phyloP scores from a whole-genome alignment of 2,797 vertebrate genomes.

The Menidia menidia region DNA sequence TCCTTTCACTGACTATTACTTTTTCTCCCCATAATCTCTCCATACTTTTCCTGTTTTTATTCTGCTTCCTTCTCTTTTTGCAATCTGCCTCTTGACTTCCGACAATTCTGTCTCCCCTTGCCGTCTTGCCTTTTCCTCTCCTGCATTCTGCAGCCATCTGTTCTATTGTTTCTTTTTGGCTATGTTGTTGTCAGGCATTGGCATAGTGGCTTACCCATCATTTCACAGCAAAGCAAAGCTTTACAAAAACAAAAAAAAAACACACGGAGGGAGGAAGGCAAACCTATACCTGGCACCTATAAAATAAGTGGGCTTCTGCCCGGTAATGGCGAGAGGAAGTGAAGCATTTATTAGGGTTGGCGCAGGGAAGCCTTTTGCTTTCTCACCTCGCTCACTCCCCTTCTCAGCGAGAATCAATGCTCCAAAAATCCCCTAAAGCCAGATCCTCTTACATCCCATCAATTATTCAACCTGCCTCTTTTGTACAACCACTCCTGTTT shows the following conservation, averaged over 20 bases:
- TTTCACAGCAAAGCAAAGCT: conserved; percentile 49
- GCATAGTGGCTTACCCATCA: conserved; percentile 48
- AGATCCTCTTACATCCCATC: conserved; percentile 85
- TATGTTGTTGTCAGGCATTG: conserved; percentile 41
- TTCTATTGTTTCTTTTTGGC: conserved; percentile 65
- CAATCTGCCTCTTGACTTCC: conserved; percentile 54
- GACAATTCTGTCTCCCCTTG: conserved; percentile 61
- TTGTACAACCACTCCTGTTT: conserved; percentile 89
- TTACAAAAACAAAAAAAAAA: conserved; percentile 11
- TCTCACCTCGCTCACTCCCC: conserved; percentile 55
- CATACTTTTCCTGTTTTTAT: conserved; percentile 44
- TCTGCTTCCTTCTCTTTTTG: conserved; percentile 17
- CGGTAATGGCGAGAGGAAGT: conserved; percentile 53
- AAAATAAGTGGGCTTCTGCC: conserved; percentile 18
- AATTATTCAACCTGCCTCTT: conserved; percentile 88
- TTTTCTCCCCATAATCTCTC: conserved; percentile 42
- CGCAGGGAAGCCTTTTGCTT: conserved; percentile 64
- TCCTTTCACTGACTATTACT: conserved; percentile 54
- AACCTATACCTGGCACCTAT: conserved; percentile 30
- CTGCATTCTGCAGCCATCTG: conserved; percentile 61
- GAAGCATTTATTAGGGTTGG: conserved; percentile 63
- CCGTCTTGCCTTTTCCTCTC: conserved; percentile 62
- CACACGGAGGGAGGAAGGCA: conserved; percentile 25
- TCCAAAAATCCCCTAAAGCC: conserved; percentile 78
- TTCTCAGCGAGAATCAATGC: conserved; percentile 84